Evolutionary conservation across 2,888 invertebrate genomes (phyloP), one percentile per base, ranked within the genome.

Genomic region (Ischnus inquisitorius): DNA sequence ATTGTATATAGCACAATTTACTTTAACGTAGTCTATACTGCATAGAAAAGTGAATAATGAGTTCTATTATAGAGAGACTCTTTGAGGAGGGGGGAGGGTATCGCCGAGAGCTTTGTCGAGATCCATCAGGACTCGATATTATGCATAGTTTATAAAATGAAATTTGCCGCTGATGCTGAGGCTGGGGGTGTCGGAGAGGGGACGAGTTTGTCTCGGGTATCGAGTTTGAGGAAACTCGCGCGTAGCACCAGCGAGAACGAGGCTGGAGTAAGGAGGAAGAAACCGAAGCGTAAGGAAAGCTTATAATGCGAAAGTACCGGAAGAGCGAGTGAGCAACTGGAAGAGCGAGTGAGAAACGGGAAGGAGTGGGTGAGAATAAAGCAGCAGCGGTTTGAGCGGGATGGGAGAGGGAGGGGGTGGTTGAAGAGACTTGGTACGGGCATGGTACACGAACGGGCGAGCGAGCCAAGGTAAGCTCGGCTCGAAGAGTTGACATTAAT

Each of bases 401-500:
- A 8, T 5, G 34, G 34, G 34, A 5, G 4, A 8, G 28, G 14
- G 10, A 41, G 22, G 25, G 60, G 25, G 48, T 16, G 62, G 34
- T 48, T 51, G 19, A 19, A 25, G 69, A 62, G 67, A 48, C 69
- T 64, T 46, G 25, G 60, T 34, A 64, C 64, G 69, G 43, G 60
- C 54, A 67, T 71, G 48, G 43, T 46, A 54, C 39, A 77, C 54
- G 65, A 39, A 28, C 39, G 68, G 69, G 65, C 46, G 82, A 82
- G 54, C 91, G 91, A 91, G 90, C 91, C 88, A 89, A 87, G 88
- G 91, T 91, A 92, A 91, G 91, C 91, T 90, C 88, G 84, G 88
- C 89, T 90, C 89, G 90, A 92, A 91, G 92, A 93, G 93, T 93
- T 92, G 92, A 92, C 92, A 92, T 93, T 93, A 93, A 93, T 93